Evolutionary conservation across 2,113 vertebrate genomes (phyloP).

Genomic region (Narcine bancroftii): DNA sequence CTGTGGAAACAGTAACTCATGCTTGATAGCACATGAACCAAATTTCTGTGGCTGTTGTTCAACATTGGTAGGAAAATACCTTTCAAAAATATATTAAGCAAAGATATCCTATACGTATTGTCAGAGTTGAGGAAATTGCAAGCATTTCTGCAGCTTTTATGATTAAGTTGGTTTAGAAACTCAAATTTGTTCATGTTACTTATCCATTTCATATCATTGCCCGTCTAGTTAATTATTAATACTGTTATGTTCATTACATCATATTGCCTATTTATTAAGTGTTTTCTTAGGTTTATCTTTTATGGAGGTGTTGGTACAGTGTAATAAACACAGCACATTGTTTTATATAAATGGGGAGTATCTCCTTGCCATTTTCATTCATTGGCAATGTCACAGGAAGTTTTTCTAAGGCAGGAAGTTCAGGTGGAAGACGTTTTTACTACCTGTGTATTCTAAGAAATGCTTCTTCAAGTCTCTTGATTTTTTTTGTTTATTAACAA

Average conservation of each 20-base stretch:
- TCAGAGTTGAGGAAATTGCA: not conserved
- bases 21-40: not conserved
- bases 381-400: not conserved
- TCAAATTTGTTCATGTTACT: not conserved
- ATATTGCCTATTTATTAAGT: not conserved
- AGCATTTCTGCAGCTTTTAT: not conserved
- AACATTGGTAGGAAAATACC: not conserved
- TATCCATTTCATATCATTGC: not conserved
- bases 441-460: not conserved
- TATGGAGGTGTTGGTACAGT: not conserved
- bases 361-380: not conserved
- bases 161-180: slow-evolving; percentile 1
- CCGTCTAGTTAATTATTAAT: not conserved
- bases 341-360: not conserved
- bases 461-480: not conserved
- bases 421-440: not conserved
- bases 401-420: not conserved
- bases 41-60: not conserved
- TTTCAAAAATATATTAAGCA: not conserved
- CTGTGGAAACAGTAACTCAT: slow-evolving; percentile 16
- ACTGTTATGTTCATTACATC: not conserved
- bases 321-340: not conserved
- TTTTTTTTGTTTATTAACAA: not conserved
- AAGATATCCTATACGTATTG: not conserved
- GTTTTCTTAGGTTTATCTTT: not conserved